These are phyloP conservation scores for Cebidichthys violaceus DNA, from an alignment of 2,113 vertebrate species.

Conservation along the genomic window DNA sequence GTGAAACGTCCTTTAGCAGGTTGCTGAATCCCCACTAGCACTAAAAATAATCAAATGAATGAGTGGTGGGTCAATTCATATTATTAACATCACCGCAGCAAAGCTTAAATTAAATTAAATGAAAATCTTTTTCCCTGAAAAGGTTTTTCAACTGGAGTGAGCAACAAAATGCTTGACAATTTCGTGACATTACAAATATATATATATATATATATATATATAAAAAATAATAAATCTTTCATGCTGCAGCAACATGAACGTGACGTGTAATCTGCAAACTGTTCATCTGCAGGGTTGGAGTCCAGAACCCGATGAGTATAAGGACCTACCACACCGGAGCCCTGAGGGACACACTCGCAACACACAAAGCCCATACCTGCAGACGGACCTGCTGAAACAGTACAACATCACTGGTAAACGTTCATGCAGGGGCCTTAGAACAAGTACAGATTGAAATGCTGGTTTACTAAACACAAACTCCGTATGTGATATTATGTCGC, in stretches of 20 bases:
- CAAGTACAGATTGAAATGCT: not conserved
- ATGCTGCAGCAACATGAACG: not conserved
- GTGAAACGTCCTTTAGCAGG: not conserved
- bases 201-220: too few species aligned
- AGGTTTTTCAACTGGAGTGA: too few species aligned
- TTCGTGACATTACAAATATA: too few species aligned
- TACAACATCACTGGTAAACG: slow-evolving; percentile 88
- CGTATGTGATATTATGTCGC: not conserved
- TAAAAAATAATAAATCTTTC: not conserved
- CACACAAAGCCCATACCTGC: slow-evolving; percentile 81
- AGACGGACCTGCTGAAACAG: slow-evolving; percentile 84
- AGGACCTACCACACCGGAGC: slow-evolving; percentile 64
- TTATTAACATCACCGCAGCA: not conserved
- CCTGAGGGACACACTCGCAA: slow-evolving; percentile 70
- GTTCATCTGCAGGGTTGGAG: slow-evolving; percentile 82
- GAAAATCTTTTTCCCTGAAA: too few species aligned
- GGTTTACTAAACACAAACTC: not conserved
- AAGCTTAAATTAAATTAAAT: too few species aligned
- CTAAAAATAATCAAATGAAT: too few species aligned
- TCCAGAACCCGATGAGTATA: slow-evolving; percentile 76
- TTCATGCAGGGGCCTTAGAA: not conserved
- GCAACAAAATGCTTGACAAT: too few species aligned
- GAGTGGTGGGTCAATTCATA: not conserved
- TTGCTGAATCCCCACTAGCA: not conserved
- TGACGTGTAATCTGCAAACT: not conserved